A percentile compares a stretch with the other conserved stretches of the same genome.
phyloP scores from a whole-genome alignment of 1,140 invertebrate genomes.

The Neodiprion virginianus region DNA sequence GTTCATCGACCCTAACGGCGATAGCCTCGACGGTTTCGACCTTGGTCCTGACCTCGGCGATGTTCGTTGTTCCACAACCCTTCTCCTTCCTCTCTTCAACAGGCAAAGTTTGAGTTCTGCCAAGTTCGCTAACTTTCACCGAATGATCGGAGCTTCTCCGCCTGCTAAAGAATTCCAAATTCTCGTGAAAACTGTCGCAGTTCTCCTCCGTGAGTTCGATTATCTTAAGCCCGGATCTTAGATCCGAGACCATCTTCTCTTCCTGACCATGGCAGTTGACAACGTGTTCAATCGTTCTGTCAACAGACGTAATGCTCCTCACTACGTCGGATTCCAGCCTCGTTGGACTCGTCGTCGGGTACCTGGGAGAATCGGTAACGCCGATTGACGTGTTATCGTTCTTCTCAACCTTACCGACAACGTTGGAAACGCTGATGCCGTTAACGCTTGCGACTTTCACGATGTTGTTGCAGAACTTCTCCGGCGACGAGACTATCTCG shows the following conservation, averaged over 20 bases:
- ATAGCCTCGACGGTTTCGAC: neutral
- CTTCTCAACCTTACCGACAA: slow-evolving; percentile 49
- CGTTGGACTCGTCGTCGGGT: slow-evolving; percentile 26
- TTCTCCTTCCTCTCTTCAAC: neutral
- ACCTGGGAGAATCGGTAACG: slow-evolving; percentile 44
- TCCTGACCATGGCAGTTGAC: slow-evolving; percentile 35
- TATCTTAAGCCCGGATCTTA: slow-evolving; percentile 39
- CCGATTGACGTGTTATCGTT: slow-evolving; percentile 47
- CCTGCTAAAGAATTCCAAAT: slow-evolving; percentile 53
- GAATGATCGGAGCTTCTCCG: slow-evolving; percentile 35
- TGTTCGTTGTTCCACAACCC: neutral
- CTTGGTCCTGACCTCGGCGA: neutral
- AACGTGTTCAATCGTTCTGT: slow-evolving; percentile 51
- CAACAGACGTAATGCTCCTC: slow-evolving; percentile 41
- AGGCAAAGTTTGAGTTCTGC: too few relatives aligned
- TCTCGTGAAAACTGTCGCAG: slow-evolving; percentile 57
- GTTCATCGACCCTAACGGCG: neutral
- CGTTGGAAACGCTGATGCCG: slow-evolving; percentile 43
- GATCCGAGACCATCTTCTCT: slow-evolving; percentile 34
- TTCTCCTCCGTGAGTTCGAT: slow-evolving; percentile 58
- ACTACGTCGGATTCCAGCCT: slow-evolving; percentile 39
- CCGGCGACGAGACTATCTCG: slow-evolving; percentile 12
- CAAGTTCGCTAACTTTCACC: neutral
- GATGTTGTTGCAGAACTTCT: slow-evolving; percentile 23
- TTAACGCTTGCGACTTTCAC: slow-evolving; percentile 43